Conservation (phyloP, 1,140 invertebrate species). For the Branchinecta lynchi region DNA sequence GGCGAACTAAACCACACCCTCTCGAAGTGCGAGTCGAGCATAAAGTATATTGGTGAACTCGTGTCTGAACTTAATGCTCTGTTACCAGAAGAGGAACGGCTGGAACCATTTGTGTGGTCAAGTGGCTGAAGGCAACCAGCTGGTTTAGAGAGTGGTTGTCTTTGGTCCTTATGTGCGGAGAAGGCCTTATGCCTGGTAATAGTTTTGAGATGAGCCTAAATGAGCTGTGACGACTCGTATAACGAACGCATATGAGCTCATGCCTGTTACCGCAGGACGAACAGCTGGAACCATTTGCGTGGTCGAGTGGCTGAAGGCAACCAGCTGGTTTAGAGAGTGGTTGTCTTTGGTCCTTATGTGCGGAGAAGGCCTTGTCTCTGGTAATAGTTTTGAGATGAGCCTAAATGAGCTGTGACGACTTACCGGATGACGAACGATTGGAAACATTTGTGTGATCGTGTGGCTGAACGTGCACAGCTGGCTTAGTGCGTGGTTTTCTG, state of each 20-base stretch:
- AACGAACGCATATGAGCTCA: conserved; percentile 37
- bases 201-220: no score
- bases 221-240: no score
- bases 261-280: conserved; percentile 72
- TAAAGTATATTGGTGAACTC: conserved; percentile 69
- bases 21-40: conserved; percentile 56
- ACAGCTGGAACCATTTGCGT: conserved; percentile 72
- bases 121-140: conserved; percentile 41
- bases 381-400: no score
- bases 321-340: neutral
- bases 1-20: conserved; percentile 58
- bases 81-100: conserved; percentile 59
- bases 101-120: conserved; percentile 81
- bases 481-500: no score
- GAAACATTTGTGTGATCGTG: no score
- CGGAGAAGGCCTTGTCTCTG: no score
- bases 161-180: no score
- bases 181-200: no score
- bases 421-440: no score
- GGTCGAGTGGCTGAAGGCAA: conserved; percentile 52
- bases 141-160: neutral
- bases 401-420: no score
- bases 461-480: no score
- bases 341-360: no score
- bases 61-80: conserved; percentile 69